These are phyloP conservation scores for rabbit (Oryctolagus cuniculus) DNA, from an alignment of 2,113 vertebrate genomes.

Conservation along the genomic window DNA sequence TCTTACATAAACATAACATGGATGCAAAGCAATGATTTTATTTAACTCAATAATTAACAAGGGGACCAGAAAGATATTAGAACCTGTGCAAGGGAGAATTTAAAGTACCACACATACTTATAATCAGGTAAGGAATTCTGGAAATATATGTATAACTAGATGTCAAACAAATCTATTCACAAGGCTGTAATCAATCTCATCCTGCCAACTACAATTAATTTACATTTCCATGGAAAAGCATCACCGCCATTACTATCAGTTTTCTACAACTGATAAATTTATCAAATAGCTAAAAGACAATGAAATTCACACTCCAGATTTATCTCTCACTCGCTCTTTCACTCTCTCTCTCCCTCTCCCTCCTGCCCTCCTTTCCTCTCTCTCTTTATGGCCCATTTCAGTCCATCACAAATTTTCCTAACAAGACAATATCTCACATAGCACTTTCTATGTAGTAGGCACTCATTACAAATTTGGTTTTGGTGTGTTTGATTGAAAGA, in stretches of 20 bases:
- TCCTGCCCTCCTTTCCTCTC: background rate
- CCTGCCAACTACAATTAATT: constrained; percentile 52
- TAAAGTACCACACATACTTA: background rate
- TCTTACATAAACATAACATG: constrained; percentile 54
- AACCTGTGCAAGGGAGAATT: constrained; percentile 29
- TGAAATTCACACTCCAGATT: background rate
- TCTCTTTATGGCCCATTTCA: background rate
- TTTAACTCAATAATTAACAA: constrained; percentile 54
- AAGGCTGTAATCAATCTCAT: constrained; percentile 42
- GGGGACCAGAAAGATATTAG: background rate
- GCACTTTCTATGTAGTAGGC: background rate
- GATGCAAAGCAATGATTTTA: constrained; percentile 46
- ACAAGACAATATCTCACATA: background rate
- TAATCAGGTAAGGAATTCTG: constrained; percentile 55
- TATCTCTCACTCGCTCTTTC: background rate
- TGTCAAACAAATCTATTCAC: constrained; percentile 42
- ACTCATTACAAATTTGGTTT: background rate
- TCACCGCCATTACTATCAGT: constrained; percentile 34
- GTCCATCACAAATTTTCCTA: background rate
- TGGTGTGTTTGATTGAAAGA: constrained; percentile 13
- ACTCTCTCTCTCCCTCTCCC: background rate
- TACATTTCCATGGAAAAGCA: constrained; percentile 55
- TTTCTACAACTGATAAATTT: constrained; percentile 19
- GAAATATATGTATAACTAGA: constrained; percentile 39
- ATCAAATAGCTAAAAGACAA: constrained; percentile 39